Base-by-base conservation (phyloP, 2,797 vertebrate species). In the Scomberomorus guttatus region DNA sequence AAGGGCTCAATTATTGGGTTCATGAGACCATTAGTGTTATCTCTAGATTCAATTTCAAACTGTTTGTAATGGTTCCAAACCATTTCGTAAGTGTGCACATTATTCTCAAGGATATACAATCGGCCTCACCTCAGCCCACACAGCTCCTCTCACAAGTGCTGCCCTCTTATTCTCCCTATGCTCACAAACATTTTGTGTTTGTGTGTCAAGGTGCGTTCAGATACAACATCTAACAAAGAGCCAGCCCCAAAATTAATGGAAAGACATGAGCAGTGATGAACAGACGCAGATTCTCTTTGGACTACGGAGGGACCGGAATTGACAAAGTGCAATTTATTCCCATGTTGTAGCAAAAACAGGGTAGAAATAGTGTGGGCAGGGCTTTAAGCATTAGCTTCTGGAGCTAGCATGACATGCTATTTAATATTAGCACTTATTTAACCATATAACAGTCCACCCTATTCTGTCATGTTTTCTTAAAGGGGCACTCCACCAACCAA, bases 1-100 rank as follows among this genome's bases (percentile, higher is more conserved):
- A 97, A 95, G 98, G 15, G 17, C 17, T 56, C 46, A n/a, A 62
- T 82, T 79, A 58, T 52, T 70, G 29, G 44, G 17, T 70, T 78
- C 12, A 34, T 52, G 8, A 17, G 52, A 2, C 27, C 63, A 69
- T 58, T 74, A 25, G 27, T 15, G 39, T 29, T 54, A 51, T 55
- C 46, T 80, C 22, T 4, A 59, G 25, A 62, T 69, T 42, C 13
- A 1, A 58, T 64, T 34, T 27, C 2, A 52, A 67, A 59, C 1
- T 6, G 2, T 51, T 54, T 70, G 12, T 25, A 60, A 42, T 51
- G 51, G 15, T 32, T 60, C 62, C 11, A 68, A 1, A 52, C 34
- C 29, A 17, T 73, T 75, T 48, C 18, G 17, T 74, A 17, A 62
- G 48, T 2, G 7, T 51, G 51, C 46, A 72, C 44, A 50, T 44